phyloP scores from a whole-genome alignment of 37 sponge, comb jelly and placozoan genomes.

The Amphimedon queenslandica region DNA sequence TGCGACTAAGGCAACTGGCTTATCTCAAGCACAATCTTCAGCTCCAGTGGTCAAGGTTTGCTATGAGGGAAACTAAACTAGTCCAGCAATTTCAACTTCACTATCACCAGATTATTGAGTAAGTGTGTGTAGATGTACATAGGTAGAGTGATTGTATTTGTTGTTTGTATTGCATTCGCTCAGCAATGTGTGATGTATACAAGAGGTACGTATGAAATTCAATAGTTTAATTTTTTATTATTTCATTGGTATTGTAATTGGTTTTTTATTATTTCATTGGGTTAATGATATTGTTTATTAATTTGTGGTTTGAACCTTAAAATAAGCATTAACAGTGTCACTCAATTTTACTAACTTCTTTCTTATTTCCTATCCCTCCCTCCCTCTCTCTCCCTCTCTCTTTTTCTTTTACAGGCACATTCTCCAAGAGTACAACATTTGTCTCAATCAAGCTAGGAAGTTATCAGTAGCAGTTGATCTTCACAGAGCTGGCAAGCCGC shows the following conservation, averaged over 20 bases:
- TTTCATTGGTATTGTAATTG: too few relatives aligned
- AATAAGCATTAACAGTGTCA: too few relatives aligned
- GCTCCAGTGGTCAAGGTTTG: slow-evolving; percentile 56
- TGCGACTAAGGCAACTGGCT: slow-evolving; percentile 45
- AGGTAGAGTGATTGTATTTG: too few relatives aligned
- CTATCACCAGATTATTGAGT: slow-evolving; percentile 50
- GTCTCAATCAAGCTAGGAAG: slow-evolving; percentile 28
- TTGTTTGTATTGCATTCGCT: too few relatives aligned
- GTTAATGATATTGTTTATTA: too few relatives aligned
- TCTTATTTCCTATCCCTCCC: background rate
- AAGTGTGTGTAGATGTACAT: too few relatives aligned
- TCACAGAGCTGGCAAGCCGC: slow-evolving; percentile 24
- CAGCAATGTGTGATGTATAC: too few relatives aligned
- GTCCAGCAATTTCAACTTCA: slow-evolving; percentile 13
- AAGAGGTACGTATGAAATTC: too few relatives aligned
- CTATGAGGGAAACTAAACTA: slow-evolving; percentile 19
- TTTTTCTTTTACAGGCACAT: slow-evolving; percentile 24
- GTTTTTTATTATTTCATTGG: too few relatives aligned
- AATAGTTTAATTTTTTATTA: too few relatives aligned
- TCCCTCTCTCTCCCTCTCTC: background rate
- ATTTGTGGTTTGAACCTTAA: too few relatives aligned
- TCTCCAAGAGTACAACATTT: slow-evolving; percentile 46
- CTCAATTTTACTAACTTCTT: too few relatives aligned
- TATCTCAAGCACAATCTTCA: slow-evolving; percentile 44
- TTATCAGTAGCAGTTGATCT: slow-evolving; percentile 19